phyloP scores from a whole-genome alignment of 2,888 invertebrate species.

The Mesoligia furuncula region DNA sequence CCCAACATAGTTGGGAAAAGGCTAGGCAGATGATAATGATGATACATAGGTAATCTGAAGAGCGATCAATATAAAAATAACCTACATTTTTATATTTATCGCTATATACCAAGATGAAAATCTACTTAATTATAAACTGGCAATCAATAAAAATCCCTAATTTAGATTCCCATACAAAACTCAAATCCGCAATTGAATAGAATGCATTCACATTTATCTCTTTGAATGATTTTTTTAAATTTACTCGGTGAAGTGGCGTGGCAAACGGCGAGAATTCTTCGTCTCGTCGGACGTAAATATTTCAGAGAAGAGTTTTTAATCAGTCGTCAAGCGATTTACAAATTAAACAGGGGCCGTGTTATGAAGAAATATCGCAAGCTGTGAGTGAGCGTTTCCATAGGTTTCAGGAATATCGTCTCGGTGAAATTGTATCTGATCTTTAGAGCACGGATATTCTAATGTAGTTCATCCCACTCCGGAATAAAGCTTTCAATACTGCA shows the following conservation, averaged over 20 bases:
- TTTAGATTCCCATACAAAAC: constrained; percentile 42
- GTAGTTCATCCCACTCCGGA: not conserved
- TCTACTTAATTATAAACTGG: not conserved
- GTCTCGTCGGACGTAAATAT: constrained; percentile 81
- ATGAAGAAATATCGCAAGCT: constrained; percentile 87
- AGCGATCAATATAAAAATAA: not conserved
- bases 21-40: too few species aligned
- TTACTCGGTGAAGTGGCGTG: constrained; percentile 64
- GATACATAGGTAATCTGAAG: not conserved
- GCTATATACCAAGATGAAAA: not conserved
- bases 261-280: constrained; percentile 62
- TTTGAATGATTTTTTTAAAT: constrained; percentile 64
- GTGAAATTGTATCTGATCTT: not conserved
- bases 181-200: constrained; percentile 57
- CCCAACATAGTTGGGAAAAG: too few species aligned
- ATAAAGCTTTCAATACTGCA: not conserved
- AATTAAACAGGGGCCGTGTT: constrained; percentile 89
- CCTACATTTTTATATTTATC: too few species aligned
- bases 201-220: constrained; percentile 53
- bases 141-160: constrained; percentile 41
- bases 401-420: not conserved
- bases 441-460: not conserved
- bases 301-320: constrained; percentile 90
- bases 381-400: constrained; percentile 75
- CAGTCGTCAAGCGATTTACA: constrained; percentile 90